Percentiles rank a stretch among this genome's conserved stretches.
These are phyloP conservation scores for Thryonomys swinderianus DNA, from an alignment of 2,113 vertebrate genomes.

Conservation along the genomic window DNA sequence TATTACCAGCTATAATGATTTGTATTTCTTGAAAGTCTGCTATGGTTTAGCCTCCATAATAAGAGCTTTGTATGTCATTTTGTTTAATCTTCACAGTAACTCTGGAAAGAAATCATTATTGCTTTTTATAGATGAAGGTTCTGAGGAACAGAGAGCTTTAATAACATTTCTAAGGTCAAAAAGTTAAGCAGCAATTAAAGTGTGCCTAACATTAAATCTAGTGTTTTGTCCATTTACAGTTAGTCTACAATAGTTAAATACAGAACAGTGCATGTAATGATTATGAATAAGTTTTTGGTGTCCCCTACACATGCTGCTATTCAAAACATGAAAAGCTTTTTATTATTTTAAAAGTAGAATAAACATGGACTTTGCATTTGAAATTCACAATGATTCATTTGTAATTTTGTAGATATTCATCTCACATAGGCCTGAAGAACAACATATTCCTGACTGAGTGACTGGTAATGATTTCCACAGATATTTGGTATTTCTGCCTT, in stretches of 20 bases:
- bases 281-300: neutral
- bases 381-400: neutral
- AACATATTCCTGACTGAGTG: neutral
- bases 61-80: slow-evolving; percentile 22
- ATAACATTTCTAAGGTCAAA: neutral
- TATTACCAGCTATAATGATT: slow-evolving; percentile 9
- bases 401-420: slow-evolving; percentile 20
- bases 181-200: neutral
- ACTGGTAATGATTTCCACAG: neutral
- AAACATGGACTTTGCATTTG: neutral
- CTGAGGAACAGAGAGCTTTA: neutral
- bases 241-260: neutral
- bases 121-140: neutral
- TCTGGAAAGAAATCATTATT: slow-evolving; percentile 8
- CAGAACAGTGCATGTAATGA: neutral
- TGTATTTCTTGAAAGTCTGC: neutral
- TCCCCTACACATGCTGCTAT: neutral
- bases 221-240: neutral
- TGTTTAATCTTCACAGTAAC: slow-evolving; percentile 13
- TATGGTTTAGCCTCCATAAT: neutral
- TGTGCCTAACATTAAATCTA: neutral
- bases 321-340: slow-evolving; percentile 3
- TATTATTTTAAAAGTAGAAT: neutral
- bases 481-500: neutral
- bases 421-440: neutral